Conservation (phyloP, 1,140 invertebrate species). For the Drosophila quadrilineata region DNA sequence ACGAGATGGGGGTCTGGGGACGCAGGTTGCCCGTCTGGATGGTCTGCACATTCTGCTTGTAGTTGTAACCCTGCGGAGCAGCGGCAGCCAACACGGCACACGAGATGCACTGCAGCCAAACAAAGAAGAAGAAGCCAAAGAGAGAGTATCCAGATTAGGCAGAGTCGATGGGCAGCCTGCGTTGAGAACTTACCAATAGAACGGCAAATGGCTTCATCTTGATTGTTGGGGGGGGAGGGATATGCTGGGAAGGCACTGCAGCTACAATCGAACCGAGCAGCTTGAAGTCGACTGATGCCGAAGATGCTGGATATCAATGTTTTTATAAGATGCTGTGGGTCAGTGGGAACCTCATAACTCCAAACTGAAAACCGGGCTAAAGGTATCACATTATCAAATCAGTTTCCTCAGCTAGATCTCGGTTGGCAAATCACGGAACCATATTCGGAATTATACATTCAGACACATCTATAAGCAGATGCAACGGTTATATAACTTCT, state of each 20-base stretch:
- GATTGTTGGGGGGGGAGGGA: too few species aligned
- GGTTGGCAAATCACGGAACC: conserved; percentile 73
- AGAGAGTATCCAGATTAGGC: background rate
- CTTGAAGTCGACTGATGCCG: conserved; percentile 57
- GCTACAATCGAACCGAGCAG: conserved; percentile 19
- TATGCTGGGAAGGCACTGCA: conserved; percentile 14
- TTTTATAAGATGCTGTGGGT: conserved; percentile 56
- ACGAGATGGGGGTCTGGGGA: conserved; percentile 54
- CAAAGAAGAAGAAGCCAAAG: background rate
- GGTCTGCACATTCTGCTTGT: conserved; percentile 38
- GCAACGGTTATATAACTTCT: conserved; percentile 64
- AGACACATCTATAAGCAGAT: conserved; percentile 49
- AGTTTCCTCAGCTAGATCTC: conserved; percentile 39
- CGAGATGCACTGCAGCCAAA: conserved; percentile 55
- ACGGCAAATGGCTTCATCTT: conserved; percentile 59
- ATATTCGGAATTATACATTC: conserved; percentile 47
- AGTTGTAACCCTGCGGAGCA: conserved; percentile 68
- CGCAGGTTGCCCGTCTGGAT: conserved; percentile 57
- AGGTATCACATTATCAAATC: conserved; percentile 58
- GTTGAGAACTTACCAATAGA: conserved; percentile 53
- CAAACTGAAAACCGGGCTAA: conserved; percentile 41
- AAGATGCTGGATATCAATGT: conserved; percentile 34
- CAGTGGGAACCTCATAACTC: conserved; percentile 37
- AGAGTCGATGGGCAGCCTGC: background rate
- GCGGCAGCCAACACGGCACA: conserved; percentile 37